Evolutionary conservation across 2,113 vertebrate species (phyloP).

Genomic region (Argyrosomus japonicus): DNA sequence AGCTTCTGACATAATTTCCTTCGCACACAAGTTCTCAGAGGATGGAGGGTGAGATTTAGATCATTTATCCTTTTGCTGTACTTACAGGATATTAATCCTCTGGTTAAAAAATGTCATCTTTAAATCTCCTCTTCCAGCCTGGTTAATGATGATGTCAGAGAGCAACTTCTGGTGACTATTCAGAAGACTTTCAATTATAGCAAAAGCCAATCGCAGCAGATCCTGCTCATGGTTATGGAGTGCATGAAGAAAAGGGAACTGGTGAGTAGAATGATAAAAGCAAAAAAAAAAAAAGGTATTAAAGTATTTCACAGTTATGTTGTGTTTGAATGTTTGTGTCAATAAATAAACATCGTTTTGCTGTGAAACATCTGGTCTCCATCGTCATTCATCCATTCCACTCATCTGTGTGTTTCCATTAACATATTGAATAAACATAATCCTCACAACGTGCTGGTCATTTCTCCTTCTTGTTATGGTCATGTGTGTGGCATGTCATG

Average conservation of each 20-base stretch:
- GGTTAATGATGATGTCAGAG: slow-evolving; percentile 92
- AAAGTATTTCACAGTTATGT: neutral
- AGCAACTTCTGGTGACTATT: slow-evolving; percentile 96
- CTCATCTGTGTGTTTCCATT: slow-evolving; percentile 67
- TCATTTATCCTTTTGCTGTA: neutral
- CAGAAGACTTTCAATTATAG: slow-evolving; percentile 98
- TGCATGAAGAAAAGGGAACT: slow-evolving; percentile 99
- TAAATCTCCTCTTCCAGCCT: slow-evolving; percentile 79
- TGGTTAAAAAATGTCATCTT: neutral
- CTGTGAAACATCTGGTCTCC: slow-evolving; percentile 65
- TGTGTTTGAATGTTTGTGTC: slow-evolving; percentile 25
- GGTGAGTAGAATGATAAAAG: slow-evolving; percentile 84
- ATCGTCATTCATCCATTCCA: slow-evolving; percentile 74
- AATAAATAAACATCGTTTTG: slow-evolving; percentile 78
- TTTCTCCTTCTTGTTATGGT: slow-evolving; percentile 40
- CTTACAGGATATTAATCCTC: too few relatives aligned
- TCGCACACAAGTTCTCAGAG: slow-evolving; percentile 96
- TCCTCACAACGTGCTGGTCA: slow-evolving; percentile 54
- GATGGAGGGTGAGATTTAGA: slow-evolving; percentile 90
- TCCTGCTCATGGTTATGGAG: slow-evolving; percentile 93
- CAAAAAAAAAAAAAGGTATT: neutral
- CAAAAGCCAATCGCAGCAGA: slow-evolving; percentile 93
- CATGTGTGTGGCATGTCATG: slow-evolving; percentile 43
- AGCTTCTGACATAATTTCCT: slow-evolving; percentile 95
- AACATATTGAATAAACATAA: slow-evolving; percentile 76